Base-by-base conservation (phyloP, 2,797 vertebrate species). In the Halcyon leucocephala region DNA sequence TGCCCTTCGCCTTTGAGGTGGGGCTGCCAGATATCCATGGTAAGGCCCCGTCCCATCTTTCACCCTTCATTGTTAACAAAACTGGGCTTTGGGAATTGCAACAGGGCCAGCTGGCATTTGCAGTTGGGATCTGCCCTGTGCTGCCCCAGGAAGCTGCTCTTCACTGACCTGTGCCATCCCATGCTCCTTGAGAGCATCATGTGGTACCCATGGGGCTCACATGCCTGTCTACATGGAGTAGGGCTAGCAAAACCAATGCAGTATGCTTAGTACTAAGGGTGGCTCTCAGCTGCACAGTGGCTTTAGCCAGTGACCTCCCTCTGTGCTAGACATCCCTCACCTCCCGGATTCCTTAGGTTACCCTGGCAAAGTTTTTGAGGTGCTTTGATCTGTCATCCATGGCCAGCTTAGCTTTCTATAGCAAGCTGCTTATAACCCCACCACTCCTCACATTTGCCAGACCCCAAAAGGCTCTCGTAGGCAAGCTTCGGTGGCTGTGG, bases 51-150 rank as follows among this genome's bases (percentile, higher is more conserved):
- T 73, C 35, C 35, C 17, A 9, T 18, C 39, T 73, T 55, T 62
- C n/a, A 21, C 4, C 9, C 19, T 13, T 55, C 26, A 5, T 0
- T 46, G 49, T 14, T 55, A 37, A 42, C 0, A 1, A 58, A 85
- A 42, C 3, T 1, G 2, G 28, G 28, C 37, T 84, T 79, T 72
- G 33, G 62, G 37, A 48, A 67, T 26, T 0, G 3, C 0, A 0
- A 20, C 0, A 15, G 28, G 65, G 28, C 28, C 1, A 3, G 51
- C 25, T 46, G 67, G 29, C 35, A 39, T 28, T 54, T 6, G 3
- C 72, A 77, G 46, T 48, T 55, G 61, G 41, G 6, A 9, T 54
- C 46, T 73, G 44, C 64, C 42, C 44, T 28, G 10, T 14, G 1
- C 8, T 12, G 24, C 14, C 37, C 39, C 31, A 9, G 60, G 46